phyloP scores from a whole-genome alignment of 2,888 invertebrate genomes.

The Platycnemis pennipes region DNA sequence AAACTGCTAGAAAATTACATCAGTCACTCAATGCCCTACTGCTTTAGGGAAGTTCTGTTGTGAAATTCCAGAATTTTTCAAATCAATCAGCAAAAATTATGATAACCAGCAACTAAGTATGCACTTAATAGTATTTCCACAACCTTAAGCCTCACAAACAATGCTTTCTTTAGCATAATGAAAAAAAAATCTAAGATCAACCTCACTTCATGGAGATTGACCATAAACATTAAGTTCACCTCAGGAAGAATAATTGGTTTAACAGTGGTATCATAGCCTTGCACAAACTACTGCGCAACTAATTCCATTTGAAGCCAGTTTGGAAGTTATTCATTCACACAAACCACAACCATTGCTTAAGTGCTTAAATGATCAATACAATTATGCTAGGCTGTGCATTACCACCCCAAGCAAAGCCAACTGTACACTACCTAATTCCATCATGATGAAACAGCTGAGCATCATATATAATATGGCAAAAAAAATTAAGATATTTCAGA shows the following conservation, averaged over 20 bases:
- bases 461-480: not conserved
- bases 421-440: not conserved
- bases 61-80: not conserved
- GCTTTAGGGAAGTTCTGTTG: not conserved
- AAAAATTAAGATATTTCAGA: not conserved
- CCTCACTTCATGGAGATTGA: not conserved
- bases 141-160: not conserved
- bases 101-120: not conserved
- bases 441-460: not conserved
- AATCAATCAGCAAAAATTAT: not conserved
- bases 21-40: not conserved
- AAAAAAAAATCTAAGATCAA: not conserved
- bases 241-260: not conserved
- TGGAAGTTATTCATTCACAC: not conserved
- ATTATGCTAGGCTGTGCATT: conserved; percentile 48
- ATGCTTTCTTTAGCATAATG: not conserved
- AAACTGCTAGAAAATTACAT: not conserved
- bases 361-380: conserved; percentile 1
- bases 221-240: not conserved
- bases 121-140: not conserved
- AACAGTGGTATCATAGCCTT: not conserved
- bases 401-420: conserved; percentile 44
- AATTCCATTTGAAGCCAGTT: conserved; percentile 12
- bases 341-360: not conserved
- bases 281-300: not conserved